Percentiles rank a stretch among this genome's conserved stretches.
Conservation (phyloP, 2,797 vertebrate genomes). For the Melopsittacus undulatus region DNA sequence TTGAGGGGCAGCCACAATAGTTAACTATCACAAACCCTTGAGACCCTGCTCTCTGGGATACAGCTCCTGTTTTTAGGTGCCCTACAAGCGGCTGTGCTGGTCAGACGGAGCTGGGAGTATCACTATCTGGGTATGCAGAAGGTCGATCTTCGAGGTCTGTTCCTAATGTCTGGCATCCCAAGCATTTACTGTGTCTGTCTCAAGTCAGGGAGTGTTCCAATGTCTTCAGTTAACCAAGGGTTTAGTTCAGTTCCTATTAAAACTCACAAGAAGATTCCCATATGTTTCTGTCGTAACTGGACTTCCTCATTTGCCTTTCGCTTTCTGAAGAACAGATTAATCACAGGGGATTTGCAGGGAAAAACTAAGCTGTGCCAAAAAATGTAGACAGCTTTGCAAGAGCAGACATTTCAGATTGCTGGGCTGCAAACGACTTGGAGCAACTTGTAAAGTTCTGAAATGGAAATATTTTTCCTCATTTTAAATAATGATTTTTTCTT, state of each 20-base stretch:
- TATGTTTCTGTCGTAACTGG: neutral
- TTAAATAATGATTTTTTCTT: neutral
- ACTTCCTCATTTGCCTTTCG: neutral
- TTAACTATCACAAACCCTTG: neutral
- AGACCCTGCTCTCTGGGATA: neutral
- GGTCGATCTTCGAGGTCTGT: rapidly evolving
- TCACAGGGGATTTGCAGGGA: neutral
- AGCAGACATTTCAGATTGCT: constrained; percentile 27
- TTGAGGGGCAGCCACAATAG: neutral
- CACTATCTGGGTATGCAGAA: rapidly evolving
- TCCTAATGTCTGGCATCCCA: neutral
- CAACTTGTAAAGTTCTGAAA: constrained; percentile 15
- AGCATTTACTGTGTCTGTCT: neutral
- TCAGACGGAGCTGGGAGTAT: neutral
- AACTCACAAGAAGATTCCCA: neutral
- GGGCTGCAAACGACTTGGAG: constrained; percentile 6
- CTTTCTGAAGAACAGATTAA: constrained; percentile 32
- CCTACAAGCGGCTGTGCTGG: rapidly evolving
- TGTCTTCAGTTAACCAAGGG: neutral
- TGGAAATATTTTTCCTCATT: neutral
- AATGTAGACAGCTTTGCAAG: constrained; percentile 41
- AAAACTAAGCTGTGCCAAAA: constrained; percentile 29
- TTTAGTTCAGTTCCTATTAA: neutral
- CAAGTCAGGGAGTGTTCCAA: neutral
- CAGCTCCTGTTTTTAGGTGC: rapidly evolving